Percentiles rank a stretch among this genome's conserved stretches.
These are phyloP conservation scores for Barnardius zonarius DNA, from an alignment of 2,113 vertebrate genomes.

Conservation along the genomic window DNA sequence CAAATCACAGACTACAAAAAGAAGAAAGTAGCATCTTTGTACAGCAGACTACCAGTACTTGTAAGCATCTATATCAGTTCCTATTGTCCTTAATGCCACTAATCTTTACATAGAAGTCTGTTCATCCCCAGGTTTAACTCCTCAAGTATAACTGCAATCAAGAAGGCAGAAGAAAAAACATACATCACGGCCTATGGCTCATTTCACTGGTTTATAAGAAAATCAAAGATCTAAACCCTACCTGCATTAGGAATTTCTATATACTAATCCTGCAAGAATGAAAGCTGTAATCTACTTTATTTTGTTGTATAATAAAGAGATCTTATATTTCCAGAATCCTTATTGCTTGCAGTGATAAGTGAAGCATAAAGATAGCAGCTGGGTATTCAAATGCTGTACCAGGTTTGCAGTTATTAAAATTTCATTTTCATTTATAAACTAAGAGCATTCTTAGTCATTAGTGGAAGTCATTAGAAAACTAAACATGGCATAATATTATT, in stretches of 20 bases:
- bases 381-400: not conserved
- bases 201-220: not conserved
- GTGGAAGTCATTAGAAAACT: not conserved
- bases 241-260: not conserved
- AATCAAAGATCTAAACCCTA: not conserved
- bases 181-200: not conserved
- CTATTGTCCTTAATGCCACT: not conserved
- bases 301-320: not conserved
- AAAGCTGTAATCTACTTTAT: not conserved
- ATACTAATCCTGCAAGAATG: not conserved
- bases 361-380: not conserved
- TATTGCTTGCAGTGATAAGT: not conserved
- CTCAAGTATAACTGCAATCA: not conserved
- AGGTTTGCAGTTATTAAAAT: not conserved
- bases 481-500: not conserved
- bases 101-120: not conserved
- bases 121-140: not conserved
- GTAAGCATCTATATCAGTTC: not conserved
- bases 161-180: not conserved
- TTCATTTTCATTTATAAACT: not conserved
- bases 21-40: not conserved
- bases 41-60: not conserved
- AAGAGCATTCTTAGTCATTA: not conserved
- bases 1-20: not conserved
- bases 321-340: not conserved